phyloP scores from a whole-genome alignment of 2,888 invertebrate species.

The Ecdyonurus torrentis region DNA sequence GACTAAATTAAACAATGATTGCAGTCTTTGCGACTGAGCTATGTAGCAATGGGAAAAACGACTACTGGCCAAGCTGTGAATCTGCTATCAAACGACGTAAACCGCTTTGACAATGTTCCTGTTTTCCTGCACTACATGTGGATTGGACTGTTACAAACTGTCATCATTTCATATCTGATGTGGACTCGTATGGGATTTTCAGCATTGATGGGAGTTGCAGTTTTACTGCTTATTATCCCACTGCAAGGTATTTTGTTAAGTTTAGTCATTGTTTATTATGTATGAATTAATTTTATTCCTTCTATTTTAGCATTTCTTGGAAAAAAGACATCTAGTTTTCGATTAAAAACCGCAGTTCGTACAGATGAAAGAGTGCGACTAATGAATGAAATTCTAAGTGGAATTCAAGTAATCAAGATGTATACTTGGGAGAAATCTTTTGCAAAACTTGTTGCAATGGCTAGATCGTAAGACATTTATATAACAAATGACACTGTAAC shows the following conservation, averaged over 20 bases:
- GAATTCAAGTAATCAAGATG: slow-evolving; percentile 85
- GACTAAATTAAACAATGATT: too few species aligned
- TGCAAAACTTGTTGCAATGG: slow-evolving; percentile 42
- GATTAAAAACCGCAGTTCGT: slow-evolving; percentile 62
- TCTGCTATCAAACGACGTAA: slow-evolving; percentile 89
- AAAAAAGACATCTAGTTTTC: slow-evolving; percentile 43
- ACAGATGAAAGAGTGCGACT: slow-evolving; percentile 82
- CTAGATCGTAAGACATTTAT: slow-evolving; percentile 46
- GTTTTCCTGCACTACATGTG: slow-evolving; percentile 81
- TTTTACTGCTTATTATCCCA: slow-evolving; percentile 54
- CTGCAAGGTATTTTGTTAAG: slow-evolving; percentile 57
- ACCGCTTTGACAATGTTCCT: slow-evolving; percentile 77
- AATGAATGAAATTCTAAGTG: slow-evolving; percentile 88
- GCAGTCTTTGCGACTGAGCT: slow-evolving; percentile 47
- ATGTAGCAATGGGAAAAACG: slow-evolving; percentile 69
- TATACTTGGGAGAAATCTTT: slow-evolving; percentile 74
- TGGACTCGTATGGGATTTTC: slow-evolving; percentile 49
- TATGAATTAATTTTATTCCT: neutral
- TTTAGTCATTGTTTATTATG: slow-evolving; percentile 11
- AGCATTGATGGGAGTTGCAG: slow-evolving; percentile 49
- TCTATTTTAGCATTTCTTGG: slow-evolving; percentile 45
- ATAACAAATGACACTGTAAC: too few species aligned
- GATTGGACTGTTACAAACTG: slow-evolving; percentile 73
- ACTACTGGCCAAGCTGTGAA: slow-evolving; percentile 58
- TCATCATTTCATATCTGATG: slow-evolving; percentile 63